phyloP scores from a whole-genome alignment of 2,888 invertebrate species.

The Cerastis rubricosa region DNA sequence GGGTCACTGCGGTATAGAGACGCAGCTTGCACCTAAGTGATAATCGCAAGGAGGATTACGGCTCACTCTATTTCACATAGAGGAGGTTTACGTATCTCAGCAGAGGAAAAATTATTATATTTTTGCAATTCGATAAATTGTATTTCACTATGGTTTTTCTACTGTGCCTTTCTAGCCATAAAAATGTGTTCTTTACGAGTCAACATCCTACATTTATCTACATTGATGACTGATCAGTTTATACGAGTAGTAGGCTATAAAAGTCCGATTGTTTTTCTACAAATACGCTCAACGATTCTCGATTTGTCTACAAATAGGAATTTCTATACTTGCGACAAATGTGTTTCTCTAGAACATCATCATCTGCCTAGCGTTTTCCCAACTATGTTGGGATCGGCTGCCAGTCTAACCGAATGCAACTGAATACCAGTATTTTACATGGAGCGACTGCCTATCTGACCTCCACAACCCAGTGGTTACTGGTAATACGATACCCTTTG shows the following conservation, averaged over 20 bases:
- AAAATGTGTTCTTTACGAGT: background rate
- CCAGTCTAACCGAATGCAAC: too few relatives aligned
- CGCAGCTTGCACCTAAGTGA: too few relatives aligned
- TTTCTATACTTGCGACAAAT: background rate
- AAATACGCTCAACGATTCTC: background rate
- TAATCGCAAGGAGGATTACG: background rate
- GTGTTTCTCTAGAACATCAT: too few relatives aligned
- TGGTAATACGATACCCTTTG: too few relatives aligned
- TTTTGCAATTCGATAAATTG: background rate
- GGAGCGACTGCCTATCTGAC: too few relatives aligned
- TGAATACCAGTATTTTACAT: too few relatives aligned
- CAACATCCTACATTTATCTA: background rate
- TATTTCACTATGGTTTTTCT: background rate
- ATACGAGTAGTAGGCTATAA: background rate
- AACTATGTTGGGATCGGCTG: too few relatives aligned
- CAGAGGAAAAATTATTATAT: background rate
- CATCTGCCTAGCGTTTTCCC: too few relatives aligned
- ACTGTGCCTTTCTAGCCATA: background rate
- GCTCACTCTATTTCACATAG: background rate
- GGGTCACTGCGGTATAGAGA: too few relatives aligned
- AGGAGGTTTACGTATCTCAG: background rate
- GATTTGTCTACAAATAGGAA: background rate
- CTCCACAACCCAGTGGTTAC: too few relatives aligned
- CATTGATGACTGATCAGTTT: background rate
- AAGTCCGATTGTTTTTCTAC: background rate